Evolutionary conservation across 2,888 invertebrate species (phyloP).

Genomic region (Caenorhabditis sp.): DNA sequence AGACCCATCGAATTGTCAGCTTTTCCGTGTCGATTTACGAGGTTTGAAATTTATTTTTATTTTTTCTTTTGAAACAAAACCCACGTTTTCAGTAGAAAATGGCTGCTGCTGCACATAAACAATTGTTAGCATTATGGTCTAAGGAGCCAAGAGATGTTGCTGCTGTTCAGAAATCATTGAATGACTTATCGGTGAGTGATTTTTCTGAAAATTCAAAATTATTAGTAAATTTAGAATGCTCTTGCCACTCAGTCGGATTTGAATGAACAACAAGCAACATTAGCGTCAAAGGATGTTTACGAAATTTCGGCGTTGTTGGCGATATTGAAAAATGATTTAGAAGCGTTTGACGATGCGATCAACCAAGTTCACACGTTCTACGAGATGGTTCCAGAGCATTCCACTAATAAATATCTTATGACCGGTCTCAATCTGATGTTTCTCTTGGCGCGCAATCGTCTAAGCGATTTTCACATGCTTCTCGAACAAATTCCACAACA

Average conservation of each 20-base stretch:
- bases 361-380: conserved; percentile 90
- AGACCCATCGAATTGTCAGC: conserved; percentile 5
- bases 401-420: conserved; percentile 90
- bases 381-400: conserved; percentile 85
- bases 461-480: conserved; percentile 93
- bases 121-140: conserved; percentile 53
- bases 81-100: conserved; percentile 5
- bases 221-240: conserved; percentile 6
- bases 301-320: conserved; percentile 97
- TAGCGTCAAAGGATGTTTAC: conserved; percentile 78
- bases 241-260: conserved; percentile 5
- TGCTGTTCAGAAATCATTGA: conserved; percentile 44
- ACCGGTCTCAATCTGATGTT: conserved; percentile 92
- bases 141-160: conserved; percentile 48
- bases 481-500: conserved; percentile 89
- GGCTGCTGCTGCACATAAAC: conserved; percentile 52
- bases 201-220: not conserved
- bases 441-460: conserved; percentile 85
- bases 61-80: conserved; percentile 7
- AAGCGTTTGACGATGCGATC: conserved; percentile 94
- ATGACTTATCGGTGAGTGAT: conserved; percentile 42
- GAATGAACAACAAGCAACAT: conserved; percentile 14
- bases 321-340: conserved; percentile 88
- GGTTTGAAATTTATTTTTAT: conserved; percentile 7
- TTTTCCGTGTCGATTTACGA: conserved; percentile 24